These are phyloP conservation scores for Solenodon paradoxus DNA, from an alignment of 2,113 vertebrate species.

Conservation along the genomic window DNA sequence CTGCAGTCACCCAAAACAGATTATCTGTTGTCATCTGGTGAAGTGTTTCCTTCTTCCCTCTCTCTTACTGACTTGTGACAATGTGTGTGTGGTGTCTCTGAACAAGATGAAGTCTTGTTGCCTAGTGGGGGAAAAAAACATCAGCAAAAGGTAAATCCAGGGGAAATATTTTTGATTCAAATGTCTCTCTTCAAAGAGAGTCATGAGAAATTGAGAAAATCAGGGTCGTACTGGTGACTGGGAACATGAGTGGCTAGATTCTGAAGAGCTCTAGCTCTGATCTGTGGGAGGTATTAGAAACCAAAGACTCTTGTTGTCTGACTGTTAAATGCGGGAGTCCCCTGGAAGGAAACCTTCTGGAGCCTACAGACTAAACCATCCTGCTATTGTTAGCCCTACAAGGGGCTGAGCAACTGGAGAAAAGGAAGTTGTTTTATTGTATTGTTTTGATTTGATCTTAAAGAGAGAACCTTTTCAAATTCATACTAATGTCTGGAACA, in stretches of 20 bases:
- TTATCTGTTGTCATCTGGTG: background rate
- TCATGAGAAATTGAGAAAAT: background rate
- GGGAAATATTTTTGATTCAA: background rate
- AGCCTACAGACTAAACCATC: background rate
- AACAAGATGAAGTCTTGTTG: background rate
- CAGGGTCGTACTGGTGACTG: background rate
- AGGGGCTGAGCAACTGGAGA: background rate
- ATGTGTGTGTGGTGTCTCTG: background rate
- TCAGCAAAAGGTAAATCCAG: background rate
- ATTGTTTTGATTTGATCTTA: background rate
- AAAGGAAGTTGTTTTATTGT: background rate
- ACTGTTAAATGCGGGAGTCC: background rate
- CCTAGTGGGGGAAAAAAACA: background rate
- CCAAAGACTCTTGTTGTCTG: background rate
- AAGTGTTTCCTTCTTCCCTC: background rate
- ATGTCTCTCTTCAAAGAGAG: background rate
- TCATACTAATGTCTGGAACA: background rate
- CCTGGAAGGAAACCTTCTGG: conserved; percentile 11
- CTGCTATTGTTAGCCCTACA: background rate
- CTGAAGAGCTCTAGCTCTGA: background rate
- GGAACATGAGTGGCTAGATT: background rate
- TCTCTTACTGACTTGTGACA: background rate
- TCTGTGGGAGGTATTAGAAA: background rate
- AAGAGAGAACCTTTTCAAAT: background rate
- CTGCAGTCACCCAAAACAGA: background rate